Percentiles rank a stretch among this genome's conserved stretches.
These are phyloP conservation scores for Phaetusa simplex DNA, from an alignment of 2,113 vertebrate species.

Conservation along the genomic window DNA sequence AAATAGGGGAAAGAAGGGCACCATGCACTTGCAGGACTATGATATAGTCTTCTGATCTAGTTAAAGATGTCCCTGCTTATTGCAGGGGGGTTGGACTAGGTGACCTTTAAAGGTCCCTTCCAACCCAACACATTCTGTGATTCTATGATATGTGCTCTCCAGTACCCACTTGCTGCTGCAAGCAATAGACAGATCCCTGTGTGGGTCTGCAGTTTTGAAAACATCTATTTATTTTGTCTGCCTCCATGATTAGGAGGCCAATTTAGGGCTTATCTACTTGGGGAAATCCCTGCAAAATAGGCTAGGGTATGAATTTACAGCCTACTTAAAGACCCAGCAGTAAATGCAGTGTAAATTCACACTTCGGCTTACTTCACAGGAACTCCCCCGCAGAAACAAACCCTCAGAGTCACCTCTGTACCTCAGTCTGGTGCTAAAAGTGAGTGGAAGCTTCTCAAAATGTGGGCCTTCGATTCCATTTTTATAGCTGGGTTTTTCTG, in stretches of 20 bases:
- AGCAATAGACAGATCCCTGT: neutral
- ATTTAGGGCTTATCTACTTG: constrained; percentile 30
- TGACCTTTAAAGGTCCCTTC: no score
- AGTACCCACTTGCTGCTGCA: neutral
- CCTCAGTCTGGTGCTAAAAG: constrained; percentile 61
- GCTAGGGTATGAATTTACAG: constrained; percentile 53
- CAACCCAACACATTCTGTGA: no score
- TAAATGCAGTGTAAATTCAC: constrained; percentile 59
- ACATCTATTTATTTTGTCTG: constrained; percentile 37
- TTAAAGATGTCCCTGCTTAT: no score
- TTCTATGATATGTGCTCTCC: neutral
- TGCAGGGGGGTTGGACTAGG: no score
- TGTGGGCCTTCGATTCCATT: constrained; percentile 36
- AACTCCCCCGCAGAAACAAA: constrained; percentile 66
- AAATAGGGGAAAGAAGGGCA: neutral
- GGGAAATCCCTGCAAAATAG: constrained; percentile 61
- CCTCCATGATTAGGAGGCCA: constrained; percentile 18
- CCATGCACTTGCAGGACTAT: neutral
- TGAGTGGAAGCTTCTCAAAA: constrained; percentile 56
- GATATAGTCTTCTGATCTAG: neutral
- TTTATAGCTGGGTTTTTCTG: constrained; percentile 50
- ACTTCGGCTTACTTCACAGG: constrained; percentile 54
- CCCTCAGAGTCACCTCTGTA: constrained; percentile 69
- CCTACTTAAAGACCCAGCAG: constrained; percentile 53
- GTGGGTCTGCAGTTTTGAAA: constrained; percentile 27